Evolutionary conservation across 2,113 vertebrate species (phyloP).

Genomic region (Pluvialis apricaria): DNA sequence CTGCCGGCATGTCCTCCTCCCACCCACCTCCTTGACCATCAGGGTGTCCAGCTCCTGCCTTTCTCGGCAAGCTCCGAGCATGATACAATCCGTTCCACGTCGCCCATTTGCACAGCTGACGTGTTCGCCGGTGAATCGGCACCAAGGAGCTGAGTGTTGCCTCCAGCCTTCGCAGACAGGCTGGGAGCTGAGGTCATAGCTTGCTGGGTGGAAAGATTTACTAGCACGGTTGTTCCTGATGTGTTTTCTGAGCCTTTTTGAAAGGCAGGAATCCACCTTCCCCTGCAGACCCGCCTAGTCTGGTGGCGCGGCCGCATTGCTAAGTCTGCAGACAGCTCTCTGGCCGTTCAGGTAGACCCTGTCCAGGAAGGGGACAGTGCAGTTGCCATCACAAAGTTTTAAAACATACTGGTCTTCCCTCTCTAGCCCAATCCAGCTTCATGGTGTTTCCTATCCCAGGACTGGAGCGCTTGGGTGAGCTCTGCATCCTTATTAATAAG

Average conservation of each 20-base stretch:
- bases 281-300: background rate
- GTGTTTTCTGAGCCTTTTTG: background rate
- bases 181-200: background rate
- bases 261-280: background rate
- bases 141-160: background rate
- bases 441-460: background rate
- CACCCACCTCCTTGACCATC: background rate
- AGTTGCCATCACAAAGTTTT: background rate
- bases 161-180: background rate
- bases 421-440: background rate
- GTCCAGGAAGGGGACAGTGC: background rate
- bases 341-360: background rate
- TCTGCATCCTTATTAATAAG: background rate
- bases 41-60: background rate
- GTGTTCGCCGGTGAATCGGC: accelerated
- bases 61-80: background rate
- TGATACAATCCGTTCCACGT: background rate
- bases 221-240: background rate
- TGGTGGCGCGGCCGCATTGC: background rate
- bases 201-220: background rate
- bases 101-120: accelerated
- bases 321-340: background rate
- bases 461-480: background rate
- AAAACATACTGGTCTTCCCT: background rate
- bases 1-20: background rate